Conservation (phyloP, 2,797 vertebrate species). For the Taenioides sp. region DNA sequence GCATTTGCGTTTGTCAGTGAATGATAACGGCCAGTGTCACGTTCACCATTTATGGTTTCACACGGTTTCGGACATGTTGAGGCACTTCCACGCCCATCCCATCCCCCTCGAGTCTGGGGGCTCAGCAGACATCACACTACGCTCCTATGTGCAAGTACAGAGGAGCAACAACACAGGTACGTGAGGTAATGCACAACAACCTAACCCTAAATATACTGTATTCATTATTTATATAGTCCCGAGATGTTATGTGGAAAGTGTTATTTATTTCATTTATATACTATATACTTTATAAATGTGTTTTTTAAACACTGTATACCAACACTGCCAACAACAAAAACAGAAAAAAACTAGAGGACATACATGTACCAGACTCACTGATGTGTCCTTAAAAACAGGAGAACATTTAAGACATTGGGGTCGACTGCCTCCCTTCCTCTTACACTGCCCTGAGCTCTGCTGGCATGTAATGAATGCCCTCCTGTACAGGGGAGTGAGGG, state of each 20-base stretch:
- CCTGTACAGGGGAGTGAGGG: conserved; percentile 68
- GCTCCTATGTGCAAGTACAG: conserved; percentile 90
- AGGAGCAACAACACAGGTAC: conserved; percentile 76
- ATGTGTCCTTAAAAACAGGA: not conserved
- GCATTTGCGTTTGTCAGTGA: conserved; percentile 95
- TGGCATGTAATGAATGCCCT: conserved; percentile 74
- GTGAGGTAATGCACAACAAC: conserved; percentile 3
- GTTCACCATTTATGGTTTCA: conserved; percentile 99
- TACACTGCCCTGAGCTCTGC: conserved; percentile 15
- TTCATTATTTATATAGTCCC: not conserved
- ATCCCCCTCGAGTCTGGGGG: conserved; percentile 97
- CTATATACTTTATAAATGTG: too few relatives aligned
- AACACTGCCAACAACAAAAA: too few relatives aligned
- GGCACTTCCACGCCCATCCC: conserved; percentile 94
- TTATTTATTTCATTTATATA: not conserved
- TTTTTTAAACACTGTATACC: too few relatives aligned
- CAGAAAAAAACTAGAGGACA: too few relatives aligned
- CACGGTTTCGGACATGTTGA: conserved; percentile 94
- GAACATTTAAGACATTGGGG: conserved; percentile 1
- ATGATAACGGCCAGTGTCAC: conserved; percentile 93
- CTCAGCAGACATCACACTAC: conserved; percentile 93
- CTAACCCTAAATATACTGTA: conserved; percentile 1
- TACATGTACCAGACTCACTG: not conserved
- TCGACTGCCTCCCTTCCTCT: too few relatives aligned
- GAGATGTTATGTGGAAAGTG: not conserved